Evolutionary conservation across 1,140 invertebrate species (phyloP).

Genomic region (Megalonaias nervosa): DNA sequence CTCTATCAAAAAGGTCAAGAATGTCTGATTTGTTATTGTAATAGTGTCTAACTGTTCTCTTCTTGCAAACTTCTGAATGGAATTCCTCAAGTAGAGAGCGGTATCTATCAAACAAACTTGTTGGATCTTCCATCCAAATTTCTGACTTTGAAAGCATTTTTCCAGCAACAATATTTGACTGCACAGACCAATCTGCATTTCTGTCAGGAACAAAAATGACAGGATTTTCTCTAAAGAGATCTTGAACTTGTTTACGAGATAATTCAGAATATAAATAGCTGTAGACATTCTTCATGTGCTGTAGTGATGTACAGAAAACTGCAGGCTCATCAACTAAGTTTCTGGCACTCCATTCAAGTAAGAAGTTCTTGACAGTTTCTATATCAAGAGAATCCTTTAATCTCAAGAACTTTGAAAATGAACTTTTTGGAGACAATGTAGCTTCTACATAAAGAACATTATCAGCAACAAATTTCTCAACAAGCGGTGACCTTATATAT

Average conservation of each 20-base stretch:
- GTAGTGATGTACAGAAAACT: constrained; percentile 45
- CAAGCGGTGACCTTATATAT: constrained; percentile 14
- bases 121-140: constrained; percentile 63
- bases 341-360: constrained; percentile 53
- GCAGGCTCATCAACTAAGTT: constrained; percentile 33
- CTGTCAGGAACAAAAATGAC: constrained; percentile 61
- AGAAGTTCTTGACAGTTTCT: constrained; percentile 37
- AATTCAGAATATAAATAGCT: constrained; percentile 50
- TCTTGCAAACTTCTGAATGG: constrained; percentile 49
- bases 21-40: constrained; percentile 27
- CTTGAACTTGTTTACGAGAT: constrained; percentile 46
- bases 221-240: constrained; percentile 57
- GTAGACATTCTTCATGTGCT: constrained; percentile 58
- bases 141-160: constrained; percentile 55
- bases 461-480: constrained; percentile 37
- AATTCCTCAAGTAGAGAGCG: constrained; percentile 44
- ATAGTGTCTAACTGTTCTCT: constrained; percentile 37
- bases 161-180: constrained; percentile 37
- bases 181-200: neutral
- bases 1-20: constrained; percentile 39
- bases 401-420: constrained; percentile 51
- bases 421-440: constrained; percentile 7
- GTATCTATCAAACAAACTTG: constrained; percentile 58
- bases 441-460: constrained; percentile 35
- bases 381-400: constrained; percentile 46